Base-by-base conservation (phyloP, 2,797 vertebrate genomes). In the Benthosema pterotum region DNA sequence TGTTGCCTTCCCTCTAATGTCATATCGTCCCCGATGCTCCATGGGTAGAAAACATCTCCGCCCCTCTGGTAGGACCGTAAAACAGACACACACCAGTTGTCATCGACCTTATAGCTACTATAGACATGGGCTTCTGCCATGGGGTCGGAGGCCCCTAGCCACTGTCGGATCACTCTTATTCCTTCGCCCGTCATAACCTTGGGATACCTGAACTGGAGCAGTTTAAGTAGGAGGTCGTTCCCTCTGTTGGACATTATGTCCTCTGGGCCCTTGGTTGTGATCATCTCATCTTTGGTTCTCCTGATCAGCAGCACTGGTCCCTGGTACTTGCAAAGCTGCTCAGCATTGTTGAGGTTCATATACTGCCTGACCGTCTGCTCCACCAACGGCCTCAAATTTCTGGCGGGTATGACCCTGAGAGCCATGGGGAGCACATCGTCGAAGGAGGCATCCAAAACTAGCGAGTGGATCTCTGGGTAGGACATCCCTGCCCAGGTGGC, bases 311-410 rank as follows among this genome's bases (percentile, higher is more conserved):
- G 79, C 55, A 97, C 93, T 4, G 96, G 95, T 56, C 96, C 96
- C 77, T 94, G 94, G 83, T 95, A 97, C 96, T 93, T 95, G 92
- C 96, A 94, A 16, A 97, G 92, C 87, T 97, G 96, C n/a, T 96
- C 95, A 0, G 93, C 93, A 0, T 96, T 97, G 89, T 97, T 97
- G n/a, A 97, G 92, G 79, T 97, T 97, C 88, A 97, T 91, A 76
- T 97, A 94, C 69, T 96, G 93, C 53, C 94, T 90, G 14, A 97
- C 94, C 0, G 95, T 97, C 79, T 95, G 89, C 25, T 95, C 95
- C 50, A 98, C 96, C 72, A 97, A 66, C 0, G 92, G 93, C 43
- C 92, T 96, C 97, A 14, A 57, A 9, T 95, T 96, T 82, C 94
- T 96, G 74, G 95, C 92, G 0, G 96, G 96, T 95, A 98, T 97